Base-by-base conservation (phyloP, 2,888 invertebrate genomes). In the Mythimna lalbum region DNA sequence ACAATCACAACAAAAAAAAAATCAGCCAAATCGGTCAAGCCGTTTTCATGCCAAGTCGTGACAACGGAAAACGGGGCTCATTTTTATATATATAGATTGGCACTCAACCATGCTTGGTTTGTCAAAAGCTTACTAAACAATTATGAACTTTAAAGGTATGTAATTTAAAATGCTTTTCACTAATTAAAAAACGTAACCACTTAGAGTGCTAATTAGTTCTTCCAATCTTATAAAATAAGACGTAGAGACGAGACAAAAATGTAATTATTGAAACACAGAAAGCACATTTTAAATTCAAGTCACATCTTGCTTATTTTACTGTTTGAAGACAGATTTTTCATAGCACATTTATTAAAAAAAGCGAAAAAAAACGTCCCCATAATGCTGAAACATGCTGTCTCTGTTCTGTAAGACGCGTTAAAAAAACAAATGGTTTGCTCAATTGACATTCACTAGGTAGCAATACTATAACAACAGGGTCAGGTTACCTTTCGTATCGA, bases 271-370 rank as follows among this genome's bases (percentile, higher is more conserved):
- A 27, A 71, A 33, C 7, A 2, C 39, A 27, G 19, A 63, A 69
- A 56, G 4, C 5, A 47, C 10, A 55, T 63, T 72, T 31, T 2
- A n/a, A 1, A 72, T 61, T 72, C 50, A 36, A 55, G 27, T 63
- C 67, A 68, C 55, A 53, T 12, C n/a, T 14, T 61, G 1, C 47
- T 52, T 31, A 55, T n/a, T 57, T 43, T 17, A 66, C 19, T 17
- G 19, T 50, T 64, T 56, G 33, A n/a, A 61, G 10, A 14, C 47
- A 53, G 47, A 27, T 43, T 61, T 36, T 56, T 19, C 10, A 67
- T 49, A 62, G 10, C 36, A n/a, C 50, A 61, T 59, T 55, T 52
- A 31, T 57, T 43, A 39, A 49, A 14, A 10, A 43, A 14, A 43
- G 43, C 43, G 43, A 43, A 17, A 43, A 17, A 0, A 43, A 50